These are phyloP conservation scores for Crioceris asparagi DNA, from an alignment of 2,888 invertebrate species.

Conservation along the genomic window DNA sequence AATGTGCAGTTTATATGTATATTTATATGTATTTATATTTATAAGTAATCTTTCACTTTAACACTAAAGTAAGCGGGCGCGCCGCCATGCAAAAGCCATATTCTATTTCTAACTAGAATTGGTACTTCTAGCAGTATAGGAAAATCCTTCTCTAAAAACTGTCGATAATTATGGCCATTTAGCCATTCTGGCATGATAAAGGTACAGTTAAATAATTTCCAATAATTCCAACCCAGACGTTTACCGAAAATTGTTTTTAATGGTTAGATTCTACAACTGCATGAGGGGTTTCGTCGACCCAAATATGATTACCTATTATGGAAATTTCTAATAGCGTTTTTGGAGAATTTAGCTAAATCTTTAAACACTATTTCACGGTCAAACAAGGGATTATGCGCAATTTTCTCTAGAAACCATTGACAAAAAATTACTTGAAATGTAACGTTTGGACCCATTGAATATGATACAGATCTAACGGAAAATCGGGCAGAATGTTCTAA, in stretches of 20 bases:
- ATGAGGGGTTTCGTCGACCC: background rate
- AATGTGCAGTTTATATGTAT: no score
- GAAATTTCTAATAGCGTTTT: background rate
- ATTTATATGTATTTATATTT: no score
- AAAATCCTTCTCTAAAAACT: no score
- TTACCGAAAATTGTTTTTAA: background rate
- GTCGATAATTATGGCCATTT: no score
- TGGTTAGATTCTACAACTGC: background rate
- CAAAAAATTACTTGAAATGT: background rate
- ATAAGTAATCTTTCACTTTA: no score
- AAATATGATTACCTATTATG: background rate
- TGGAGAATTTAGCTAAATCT: background rate
- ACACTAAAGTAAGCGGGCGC: no score
- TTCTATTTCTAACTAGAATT: no score
- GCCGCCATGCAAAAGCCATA: no score
- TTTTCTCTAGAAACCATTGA: background rate
- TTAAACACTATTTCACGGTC: background rate
- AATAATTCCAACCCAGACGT: no score
- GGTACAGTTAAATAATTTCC: background rate
- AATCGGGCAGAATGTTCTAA: background rate
- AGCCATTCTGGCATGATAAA: background rate
- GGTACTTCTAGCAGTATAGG: no score
- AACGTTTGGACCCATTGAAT: background rate
- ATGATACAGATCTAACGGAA: background rate
- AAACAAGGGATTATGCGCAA: background rate